Base-by-base conservation (phyloP, 1,140 invertebrate species). In the Pseudomyrmex cubaensis region DNA sequence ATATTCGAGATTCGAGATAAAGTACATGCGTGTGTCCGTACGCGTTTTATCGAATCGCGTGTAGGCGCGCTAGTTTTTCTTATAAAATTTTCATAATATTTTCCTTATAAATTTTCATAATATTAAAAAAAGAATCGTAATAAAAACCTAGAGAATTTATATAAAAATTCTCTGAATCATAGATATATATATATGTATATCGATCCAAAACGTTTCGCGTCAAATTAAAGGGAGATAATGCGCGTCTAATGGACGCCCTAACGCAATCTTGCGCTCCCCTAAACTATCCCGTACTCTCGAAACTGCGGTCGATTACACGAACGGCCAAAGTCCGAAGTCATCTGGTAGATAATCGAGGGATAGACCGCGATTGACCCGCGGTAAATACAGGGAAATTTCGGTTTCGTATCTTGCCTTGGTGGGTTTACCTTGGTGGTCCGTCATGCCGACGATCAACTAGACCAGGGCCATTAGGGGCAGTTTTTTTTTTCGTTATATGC, bases 391-490 rank as follows among this genome's bases (percentile, higher is more conserved):
- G 2, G 73, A 54, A 52, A 78, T 78, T 78, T 69, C 50, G 50
- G 52, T 77, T 54, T n/a, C 13, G 48, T 17, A 48, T 57, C 35
- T 69, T 44, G 35, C 17, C 9, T 5, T 10, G 13, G 25, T 2
- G 17, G 52, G 57, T 78, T 78, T 70, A 78, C 64, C 76, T 70
- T 78, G 20, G 44, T 78, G 25, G 3, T 70, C 44, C 44, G 54
- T 66, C 74, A 54, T 54, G 61, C 15, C 20, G 44, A 2, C 15
- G 48, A 69, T 70, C 17, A 57, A 69, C 69, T 52, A 17, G 46
- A 25, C 20, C 13, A n/a, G 25, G 10, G 57, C 22, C 44, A 46
- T 46, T 1, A 13, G 17, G 10, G 15, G 10, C 20, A 9, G 62
- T 13, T 13, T 17, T 66, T 69, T 78, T 57, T 69, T 50, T 20